Base-by-base conservation (phyloP, 92 coral and sea anemone species). In the Epizoanthus stellaris region DNA sequence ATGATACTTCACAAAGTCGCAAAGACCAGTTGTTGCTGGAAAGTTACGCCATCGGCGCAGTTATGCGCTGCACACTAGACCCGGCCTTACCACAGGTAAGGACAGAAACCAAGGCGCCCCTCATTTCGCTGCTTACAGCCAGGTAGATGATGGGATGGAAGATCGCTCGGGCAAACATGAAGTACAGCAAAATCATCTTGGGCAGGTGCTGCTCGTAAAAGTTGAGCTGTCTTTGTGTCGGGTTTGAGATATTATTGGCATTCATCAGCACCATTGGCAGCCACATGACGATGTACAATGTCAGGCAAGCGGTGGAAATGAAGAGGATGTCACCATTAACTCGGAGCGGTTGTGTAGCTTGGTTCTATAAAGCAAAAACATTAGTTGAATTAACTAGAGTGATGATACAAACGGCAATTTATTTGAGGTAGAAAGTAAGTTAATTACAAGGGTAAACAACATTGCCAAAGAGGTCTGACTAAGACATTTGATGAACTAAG, bases 131-230 rank as follows among this genome's bases (percentile, higher is more conserved):
- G 69, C 70, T 76, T 5, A 76, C n/a, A 9, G 34, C 69, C 40
- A 76, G 38, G 21, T 76, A 76, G 16, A 76, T 76, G 67, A 76
- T 34, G 0, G 82, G 82, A 53, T 59, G 67, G 15, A 76, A 13
- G 47, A 76, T 76, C 5, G 68, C 82, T 76, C 68, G 82, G 69
- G 82, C 82, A 76, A 60, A 76, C 69, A 76, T 38, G 82, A 76
- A 38, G 36, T 76, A 76, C 3, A 57, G 25, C 38, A 59, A 12
- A 16, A 60, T 76, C 36, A 30, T 36, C 17, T 36, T 57, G 82
- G 54, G 19, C 14, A 8, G 1, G 60, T 49, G 56, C 13, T 19
- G 17, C 58, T 19, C 14, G n/a, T 72, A 54, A n/a, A 72, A 43
- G 16, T 47, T 21, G 52, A 43, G 60, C 42, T 72, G 19, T 38